These are phyloP conservation scores for Poecilia velifera DNA, from an alignment of 2,797 vertebrate genomes.

Conservation along the genomic window DNA sequence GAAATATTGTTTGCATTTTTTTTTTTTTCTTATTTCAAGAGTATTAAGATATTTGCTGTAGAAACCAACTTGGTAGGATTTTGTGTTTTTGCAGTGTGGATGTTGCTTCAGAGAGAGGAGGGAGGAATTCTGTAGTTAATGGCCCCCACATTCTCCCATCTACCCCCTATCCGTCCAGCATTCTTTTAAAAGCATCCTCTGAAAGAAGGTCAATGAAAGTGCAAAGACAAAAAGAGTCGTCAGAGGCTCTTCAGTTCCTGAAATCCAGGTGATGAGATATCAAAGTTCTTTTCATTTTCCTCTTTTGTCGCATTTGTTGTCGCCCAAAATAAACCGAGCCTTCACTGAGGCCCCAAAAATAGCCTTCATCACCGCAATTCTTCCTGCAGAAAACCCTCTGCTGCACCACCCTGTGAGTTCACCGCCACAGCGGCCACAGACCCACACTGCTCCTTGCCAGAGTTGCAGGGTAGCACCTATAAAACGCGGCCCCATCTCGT, in stretches of 20 bases:
- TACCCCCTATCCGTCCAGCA: conserved; percentile 5
- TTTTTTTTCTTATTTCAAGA: too few relatives aligned
- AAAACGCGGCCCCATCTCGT: conserved; percentile 64
- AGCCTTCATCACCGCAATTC: conserved; percentile 53
- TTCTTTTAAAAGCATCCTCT: conserved; percentile 26
- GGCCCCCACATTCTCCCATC: conserved; percentile 35
- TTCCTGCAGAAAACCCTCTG: conserved; percentile 38
- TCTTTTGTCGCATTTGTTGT: conserved; percentile 58
- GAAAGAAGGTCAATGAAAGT: conserved; percentile 47
- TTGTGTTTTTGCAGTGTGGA: conserved; percentile 2
- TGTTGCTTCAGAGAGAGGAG: conserved; percentile 13
- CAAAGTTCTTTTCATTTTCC: conserved; percentile 36
- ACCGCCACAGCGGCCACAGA: conserved; percentile 64
- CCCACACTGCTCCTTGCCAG: conserved; percentile 57
- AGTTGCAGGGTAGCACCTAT: conserved; percentile 71
- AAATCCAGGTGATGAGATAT: conserved; percentile 26
- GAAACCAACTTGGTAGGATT: too few relatives aligned
- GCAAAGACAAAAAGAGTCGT: conserved; percentile 10
- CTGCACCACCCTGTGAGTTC: conserved; percentile 55
- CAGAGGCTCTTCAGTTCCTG: conserved; percentile 25
- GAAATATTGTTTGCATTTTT: too few relatives aligned
- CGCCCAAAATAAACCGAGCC: conserved; percentile 60
- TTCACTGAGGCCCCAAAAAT: conserved; percentile 64
- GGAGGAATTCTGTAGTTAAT: conserved; percentile 19
- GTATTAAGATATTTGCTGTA: too few relatives aligned